A percentile compares a stretch with the other conserved stretches of the same genome.
Evolutionary conservation across 2,888 invertebrate species (phyloP).

Genomic region (Ligdia adustata): DNA sequence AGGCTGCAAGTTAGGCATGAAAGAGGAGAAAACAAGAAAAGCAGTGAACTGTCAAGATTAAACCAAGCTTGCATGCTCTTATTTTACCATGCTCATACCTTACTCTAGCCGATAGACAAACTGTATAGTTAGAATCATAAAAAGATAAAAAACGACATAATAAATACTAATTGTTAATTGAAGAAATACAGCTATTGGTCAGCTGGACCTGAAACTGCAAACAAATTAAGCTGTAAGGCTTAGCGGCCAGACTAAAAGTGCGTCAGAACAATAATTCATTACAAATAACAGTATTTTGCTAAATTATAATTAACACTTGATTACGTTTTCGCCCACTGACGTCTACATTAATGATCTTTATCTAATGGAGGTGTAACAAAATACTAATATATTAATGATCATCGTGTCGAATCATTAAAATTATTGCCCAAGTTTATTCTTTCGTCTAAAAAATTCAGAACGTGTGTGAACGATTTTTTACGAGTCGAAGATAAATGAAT

Average conservation of each 20-base stretch:
- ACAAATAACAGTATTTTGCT: constrained; percentile 32
- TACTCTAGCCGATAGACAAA: too few species aligned
- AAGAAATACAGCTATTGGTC: too few species aligned
- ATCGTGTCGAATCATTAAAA: constrained; percentile 37
- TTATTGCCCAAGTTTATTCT: constrained; percentile 34
- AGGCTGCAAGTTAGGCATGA: too few species aligned
- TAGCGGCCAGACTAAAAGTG: constrained; percentile 4
- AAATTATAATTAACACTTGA: constrained; percentile 31
- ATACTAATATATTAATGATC: constrained; percentile 39
- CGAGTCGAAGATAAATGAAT: constrained; percentile 52
- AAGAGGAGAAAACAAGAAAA: too few species aligned
- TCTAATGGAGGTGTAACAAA: constrained; percentile 39
- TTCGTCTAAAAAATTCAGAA: constrained; percentile 33
- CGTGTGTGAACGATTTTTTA: constrained; percentile 45
- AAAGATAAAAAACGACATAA: too few species aligned
- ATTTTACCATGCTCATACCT: too few species aligned
- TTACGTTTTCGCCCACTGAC: constrained; percentile 37
- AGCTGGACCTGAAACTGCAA: too few species aligned
- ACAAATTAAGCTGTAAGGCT: constrained; percentile 16
- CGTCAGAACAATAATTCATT: constrained; percentile 24
- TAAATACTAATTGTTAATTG: too few species aligned
- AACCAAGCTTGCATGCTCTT: too few species aligned
- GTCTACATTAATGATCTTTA: constrained; percentile 38
- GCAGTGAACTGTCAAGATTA: too few species aligned
- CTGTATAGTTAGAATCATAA: too few species aligned